These are phyloP conservation scores for Chitala chitala DNA, from an alignment of 2,113 vertebrate genomes.

Conservation along the genomic window DNA sequence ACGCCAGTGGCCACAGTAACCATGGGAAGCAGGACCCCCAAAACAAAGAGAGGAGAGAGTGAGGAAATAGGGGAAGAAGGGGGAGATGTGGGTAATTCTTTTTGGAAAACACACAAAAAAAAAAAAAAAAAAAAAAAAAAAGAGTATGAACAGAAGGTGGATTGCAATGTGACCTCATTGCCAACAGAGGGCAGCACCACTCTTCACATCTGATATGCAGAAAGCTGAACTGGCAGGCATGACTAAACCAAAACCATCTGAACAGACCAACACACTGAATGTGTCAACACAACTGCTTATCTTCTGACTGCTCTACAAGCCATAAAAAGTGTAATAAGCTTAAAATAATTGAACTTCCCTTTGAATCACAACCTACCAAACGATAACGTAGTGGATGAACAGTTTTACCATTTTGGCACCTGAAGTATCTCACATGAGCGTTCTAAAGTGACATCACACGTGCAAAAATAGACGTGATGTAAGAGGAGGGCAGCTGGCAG, in stretches of 20 bases:
- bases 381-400: background rate
- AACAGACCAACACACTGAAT: background rate
- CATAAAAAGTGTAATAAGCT: background rate
- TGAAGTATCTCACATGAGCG: background rate
- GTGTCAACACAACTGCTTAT: background rate
- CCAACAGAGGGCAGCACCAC: conserved; percentile 26
- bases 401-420: background rate
- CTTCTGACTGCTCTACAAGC: background rate
- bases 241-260: background rate
- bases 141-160: background rate
- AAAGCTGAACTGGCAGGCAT: background rate
- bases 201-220: conserved; percentile 23
- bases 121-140: background rate
- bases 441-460: conserved; percentile 19
- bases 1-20: conserved; percentile 54
- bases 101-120: background rate
- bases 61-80: conserved; percentile 37
- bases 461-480: conserved; percentile 20
- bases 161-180: background rate
- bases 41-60: conserved; percentile 51
- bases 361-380: background rate
- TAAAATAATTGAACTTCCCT: background rate
- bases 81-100: conserved; percentile 23
- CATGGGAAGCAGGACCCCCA: conserved; percentile 64
- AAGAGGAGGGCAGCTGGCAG: background rate